Evolutionary conservation across 1,140 invertebrate species (phyloP).

Genomic region (Phymorhynchus buccinoides): DNA sequence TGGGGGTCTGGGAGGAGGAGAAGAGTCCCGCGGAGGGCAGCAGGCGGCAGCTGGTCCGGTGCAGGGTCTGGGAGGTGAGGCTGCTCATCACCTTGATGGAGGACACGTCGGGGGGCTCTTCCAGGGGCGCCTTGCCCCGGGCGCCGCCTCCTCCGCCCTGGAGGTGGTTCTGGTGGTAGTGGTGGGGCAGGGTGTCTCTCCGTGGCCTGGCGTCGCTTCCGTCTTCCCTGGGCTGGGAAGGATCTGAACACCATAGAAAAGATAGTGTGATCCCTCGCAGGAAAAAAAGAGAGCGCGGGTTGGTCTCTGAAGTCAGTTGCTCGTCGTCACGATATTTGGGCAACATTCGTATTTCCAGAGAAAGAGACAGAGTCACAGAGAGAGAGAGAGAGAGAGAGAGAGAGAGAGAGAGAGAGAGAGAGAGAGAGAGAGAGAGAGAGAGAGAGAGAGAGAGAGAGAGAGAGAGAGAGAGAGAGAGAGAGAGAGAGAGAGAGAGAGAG

Average conservation of each 20-base stretch:
- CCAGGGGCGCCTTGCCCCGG: background rate
- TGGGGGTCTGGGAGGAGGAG: constrained; percentile 34
- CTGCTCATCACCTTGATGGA: constrained; percentile 31
- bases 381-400: too few relatives aligned
- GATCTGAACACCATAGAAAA: too few relatives aligned
- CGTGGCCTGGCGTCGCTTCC: background rate
- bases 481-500: background rate
- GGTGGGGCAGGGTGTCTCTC: background rate
- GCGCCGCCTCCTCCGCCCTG: background rate
- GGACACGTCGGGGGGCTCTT: constrained; percentile 30
- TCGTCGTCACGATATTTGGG: too few relatives aligned
- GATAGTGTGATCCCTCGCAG: too few relatives aligned
- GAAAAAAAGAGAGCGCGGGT: background rate
- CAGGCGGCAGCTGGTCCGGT: constrained; percentile 33
- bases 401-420: too few relatives aligned
- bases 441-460: too few relatives aligned
- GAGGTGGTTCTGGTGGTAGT: background rate
- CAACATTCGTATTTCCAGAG: too few relatives aligned
- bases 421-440: too few relatives aligned
- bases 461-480: too few relatives aligned
- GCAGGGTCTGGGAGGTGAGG: constrained; percentile 37
- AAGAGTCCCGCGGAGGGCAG: constrained; percentile 32
- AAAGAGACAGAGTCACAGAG: too few relatives aligned
- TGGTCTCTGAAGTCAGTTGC: too few relatives aligned
- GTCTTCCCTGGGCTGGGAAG: background rate